phyloP scores from a whole-genome alignment of 2,113 vertebrate species.

The Mesitornis unicolor region DNA sequence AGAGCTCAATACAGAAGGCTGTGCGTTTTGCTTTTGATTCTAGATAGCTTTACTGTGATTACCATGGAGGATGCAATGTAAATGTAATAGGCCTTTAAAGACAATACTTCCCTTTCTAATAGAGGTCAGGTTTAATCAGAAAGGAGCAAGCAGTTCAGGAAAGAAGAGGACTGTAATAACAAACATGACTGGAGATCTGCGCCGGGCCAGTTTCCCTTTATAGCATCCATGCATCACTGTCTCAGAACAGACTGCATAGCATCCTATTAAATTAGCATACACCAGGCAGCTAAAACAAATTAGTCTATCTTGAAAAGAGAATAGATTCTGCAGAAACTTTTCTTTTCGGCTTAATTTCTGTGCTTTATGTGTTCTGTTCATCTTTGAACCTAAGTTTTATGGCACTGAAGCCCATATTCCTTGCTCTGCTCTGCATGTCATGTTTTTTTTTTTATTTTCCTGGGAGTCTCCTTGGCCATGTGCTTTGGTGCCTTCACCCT shows the following conservation, averaged over 20 bases:
- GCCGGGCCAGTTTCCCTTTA: conserved; percentile 1
- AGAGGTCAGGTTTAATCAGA: conserved; percentile 25
- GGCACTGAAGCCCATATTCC: background rate
- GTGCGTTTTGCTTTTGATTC: background rate
- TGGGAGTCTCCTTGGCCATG: background rate
- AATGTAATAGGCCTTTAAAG: background rate
- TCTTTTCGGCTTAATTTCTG: background rate
- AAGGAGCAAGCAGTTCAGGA: conserved; percentile 9
- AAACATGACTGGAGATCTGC: background rate
- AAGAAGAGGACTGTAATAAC: conserved; percentile 10
- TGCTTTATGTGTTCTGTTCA: background rate
- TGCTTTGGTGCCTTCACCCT: background rate
- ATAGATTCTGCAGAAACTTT: background rate
- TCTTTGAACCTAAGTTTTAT: background rate
- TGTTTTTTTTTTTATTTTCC: background rate
- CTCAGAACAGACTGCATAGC: conserved; percentile 7
- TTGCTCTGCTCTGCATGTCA: fast-evolving
- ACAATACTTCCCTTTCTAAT: background rate
- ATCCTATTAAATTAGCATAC: conserved; percentile 37
- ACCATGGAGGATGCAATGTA: background rate
- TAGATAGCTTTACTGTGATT: background rate
- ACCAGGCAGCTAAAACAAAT: conserved; percentile 30
- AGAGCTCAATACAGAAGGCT: background rate
- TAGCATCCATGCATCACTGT: conserved; percentile 43
- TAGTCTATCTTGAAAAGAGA: background rate